Conservation (phyloP, 30 jellyfish, hydroid and myxozoan species). For the Hydractinia echinata region DNA sequence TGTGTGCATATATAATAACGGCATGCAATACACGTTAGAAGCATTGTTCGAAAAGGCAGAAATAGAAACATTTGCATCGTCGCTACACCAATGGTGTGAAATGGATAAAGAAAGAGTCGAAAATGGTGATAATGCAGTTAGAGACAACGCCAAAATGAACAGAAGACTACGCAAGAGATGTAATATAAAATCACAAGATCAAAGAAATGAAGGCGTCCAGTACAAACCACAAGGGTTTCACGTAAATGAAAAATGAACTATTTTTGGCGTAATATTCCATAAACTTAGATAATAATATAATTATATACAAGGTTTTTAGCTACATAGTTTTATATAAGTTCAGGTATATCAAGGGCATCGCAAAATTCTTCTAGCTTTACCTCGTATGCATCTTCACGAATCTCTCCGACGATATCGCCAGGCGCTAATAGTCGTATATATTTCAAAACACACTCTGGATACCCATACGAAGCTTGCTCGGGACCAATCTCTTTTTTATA, state of each 20-base stretch:
- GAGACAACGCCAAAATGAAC: neutral
- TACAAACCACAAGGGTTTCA: slow-evolving; percentile 4
- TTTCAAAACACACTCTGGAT: neutral
- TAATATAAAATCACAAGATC: neutral
- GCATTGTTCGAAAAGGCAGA: neutral
- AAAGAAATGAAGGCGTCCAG: neutral
- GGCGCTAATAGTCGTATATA: slow-evolving; percentile 20
- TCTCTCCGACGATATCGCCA: slow-evolving; percentile 29
- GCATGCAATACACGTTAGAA: neutral
- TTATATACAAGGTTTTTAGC: too few relatives aligned
- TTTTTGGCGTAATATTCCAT: too few relatives aligned
- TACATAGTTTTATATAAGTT: too few relatives aligned
- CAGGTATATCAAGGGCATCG: neutral
- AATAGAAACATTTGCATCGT: neutral
- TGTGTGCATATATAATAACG: slow-evolving; percentile 4
- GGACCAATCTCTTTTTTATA: neutral
- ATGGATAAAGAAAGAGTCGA: neutral
- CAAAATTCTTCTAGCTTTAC: neutral
- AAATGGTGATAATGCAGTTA: neutral
- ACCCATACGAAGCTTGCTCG: neutral
- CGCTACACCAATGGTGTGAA: neutral
- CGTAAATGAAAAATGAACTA: neutral
- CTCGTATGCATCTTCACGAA: slow-evolving; percentile 10
- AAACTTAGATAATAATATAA: too few relatives aligned
- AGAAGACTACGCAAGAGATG: neutral